Evolutionary conservation across 2,113 vertebrate genomes (phyloP), one percentile per base, ranked within the genome.

Genomic region (Pyxicephalus adspersus): DNA sequence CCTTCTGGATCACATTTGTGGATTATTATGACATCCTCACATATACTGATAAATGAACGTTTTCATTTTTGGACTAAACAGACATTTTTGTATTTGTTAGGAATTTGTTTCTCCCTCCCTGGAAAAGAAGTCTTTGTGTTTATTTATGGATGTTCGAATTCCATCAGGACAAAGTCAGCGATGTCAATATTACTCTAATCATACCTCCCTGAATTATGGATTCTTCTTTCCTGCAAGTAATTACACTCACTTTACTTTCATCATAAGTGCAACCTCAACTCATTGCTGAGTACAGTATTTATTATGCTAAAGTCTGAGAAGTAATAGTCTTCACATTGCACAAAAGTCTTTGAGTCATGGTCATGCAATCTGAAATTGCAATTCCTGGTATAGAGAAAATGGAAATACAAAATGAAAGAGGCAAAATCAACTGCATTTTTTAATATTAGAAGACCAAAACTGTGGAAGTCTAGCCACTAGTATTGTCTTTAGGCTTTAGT

Each of bases 201-300:
- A 89, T 0, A 64, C 78, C 74, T 84, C 0, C 20, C 70, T 93
- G 23, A 91, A 86, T 64, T 92, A 91, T 0, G 92, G 90, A 17
- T 92, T 94, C 85, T 88, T 94, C 28, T 84, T 77, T 54, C 90
- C 92, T 71, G 89, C 89, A 83, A 74, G 93, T 93, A 85, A 83
- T 84, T 88, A 65, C 20, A 80, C 18, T 4, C 38, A 13, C 38
- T 13, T 45, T 13, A 45, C 38, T 45, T 38, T 45, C 11, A 45
- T 45, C 38, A 38, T n/a, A n/a, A n/a, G 34, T 38, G 34, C 34
- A 7, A 5, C 34, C 34, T 38, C 1, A 45, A 13, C 11, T 1
- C 38, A 45, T 45, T 45, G 15, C 8, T 45, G 38, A 13, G 3
- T 45, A 13, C 8, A 45, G 11, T 45, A 45, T 13, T 45, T 45